A percentile compares a stretch with the other conserved stretches of the same genome.
phyloP scores from a whole-genome alignment of 1,140 invertebrate genomes.

The Heliconius himera region DNA sequence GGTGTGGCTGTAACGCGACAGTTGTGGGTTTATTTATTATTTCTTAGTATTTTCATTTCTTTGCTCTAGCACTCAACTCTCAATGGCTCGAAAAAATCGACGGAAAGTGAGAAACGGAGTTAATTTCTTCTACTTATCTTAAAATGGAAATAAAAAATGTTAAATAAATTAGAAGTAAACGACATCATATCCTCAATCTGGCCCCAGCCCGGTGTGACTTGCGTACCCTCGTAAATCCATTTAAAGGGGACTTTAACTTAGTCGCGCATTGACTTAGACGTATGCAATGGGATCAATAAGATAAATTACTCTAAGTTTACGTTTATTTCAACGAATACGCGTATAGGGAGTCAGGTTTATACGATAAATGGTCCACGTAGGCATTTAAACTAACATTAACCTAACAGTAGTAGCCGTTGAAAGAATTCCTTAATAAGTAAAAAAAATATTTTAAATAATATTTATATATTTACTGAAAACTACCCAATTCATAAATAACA shows the following conservation, averaged over 20 bases:
- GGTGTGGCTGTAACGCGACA: too few species aligned
- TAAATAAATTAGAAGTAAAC: not conserved
- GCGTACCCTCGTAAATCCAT: constrained; percentile 51
- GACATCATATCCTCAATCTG: not conserved
- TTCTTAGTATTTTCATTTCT: too few species aligned
- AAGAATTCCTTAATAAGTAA: not conserved
- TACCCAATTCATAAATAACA: too few species aligned
- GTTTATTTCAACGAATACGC: constrained; percentile 48
- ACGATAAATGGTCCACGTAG: not conserved
- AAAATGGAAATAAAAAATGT: not conserved
- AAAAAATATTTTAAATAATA: too few species aligned
- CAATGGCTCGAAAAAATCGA: too few species aligned
- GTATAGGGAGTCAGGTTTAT: not conserved
- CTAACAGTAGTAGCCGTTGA: not conserved
- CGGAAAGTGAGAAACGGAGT: too few species aligned
- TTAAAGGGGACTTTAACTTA: constrained; percentile 39
- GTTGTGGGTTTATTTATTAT: too few species aligned
- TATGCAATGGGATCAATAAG: constrained; percentile 76
- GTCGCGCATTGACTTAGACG: constrained; percentile 66
- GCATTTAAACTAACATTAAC: not conserved
- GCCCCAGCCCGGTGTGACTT: not conserved
- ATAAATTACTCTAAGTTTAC: constrained; percentile 67
- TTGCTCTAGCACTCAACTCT: too few species aligned
- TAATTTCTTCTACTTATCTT: not conserved
- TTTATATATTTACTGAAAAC: too few species aligned